Percentiles rank a stretch among this genome's conserved stretches.
Evolutionary conservation across 2,888 invertebrate genomes (phyloP).

Genomic region (Agrypnus murinus): DNA sequence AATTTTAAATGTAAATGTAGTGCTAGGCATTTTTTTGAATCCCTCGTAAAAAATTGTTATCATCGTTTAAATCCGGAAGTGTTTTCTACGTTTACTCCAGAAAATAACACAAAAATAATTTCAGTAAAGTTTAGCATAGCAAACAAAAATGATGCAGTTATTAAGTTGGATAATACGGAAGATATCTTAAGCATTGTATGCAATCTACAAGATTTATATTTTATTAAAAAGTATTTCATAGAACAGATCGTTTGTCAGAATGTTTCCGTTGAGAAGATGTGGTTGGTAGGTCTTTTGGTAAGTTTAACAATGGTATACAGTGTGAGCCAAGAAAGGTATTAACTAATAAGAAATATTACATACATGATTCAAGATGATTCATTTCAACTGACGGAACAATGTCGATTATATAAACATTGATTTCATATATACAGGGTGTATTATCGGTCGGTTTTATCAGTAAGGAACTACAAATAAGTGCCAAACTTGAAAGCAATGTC

Average conservation of each 20-base stretch:
- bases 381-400: no score
- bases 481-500: no score
- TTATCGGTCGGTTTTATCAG: no score
- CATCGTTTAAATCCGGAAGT: constrained; percentile 62
- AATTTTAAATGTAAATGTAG: constrained; percentile 57
- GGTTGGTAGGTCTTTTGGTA: constrained; percentile 39
- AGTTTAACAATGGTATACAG: constrained; percentile 17
- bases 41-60: constrained; percentile 63
- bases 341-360: no score
- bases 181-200: constrained; percentile 56
- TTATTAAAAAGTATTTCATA: constrained; percentile 62
- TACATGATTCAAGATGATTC: no score
- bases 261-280: constrained; percentile 36
- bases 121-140: constrained; percentile 55
- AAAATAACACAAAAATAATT: constrained; percentile 52
- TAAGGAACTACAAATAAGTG: no score
- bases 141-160: constrained; percentile 50
- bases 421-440: no score
- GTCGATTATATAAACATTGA: no score
- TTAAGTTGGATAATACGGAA: constrained; percentile 59
- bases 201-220: constrained; percentile 54
- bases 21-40: constrained; percentile 58
- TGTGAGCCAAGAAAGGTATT: no score
- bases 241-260: constrained; percentile 44
- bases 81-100: constrained; percentile 59